These are phyloP conservation scores for Corvus cornix DNA, from an alignment of 2,113 vertebrate species.

Conservation along the genomic window DNA sequence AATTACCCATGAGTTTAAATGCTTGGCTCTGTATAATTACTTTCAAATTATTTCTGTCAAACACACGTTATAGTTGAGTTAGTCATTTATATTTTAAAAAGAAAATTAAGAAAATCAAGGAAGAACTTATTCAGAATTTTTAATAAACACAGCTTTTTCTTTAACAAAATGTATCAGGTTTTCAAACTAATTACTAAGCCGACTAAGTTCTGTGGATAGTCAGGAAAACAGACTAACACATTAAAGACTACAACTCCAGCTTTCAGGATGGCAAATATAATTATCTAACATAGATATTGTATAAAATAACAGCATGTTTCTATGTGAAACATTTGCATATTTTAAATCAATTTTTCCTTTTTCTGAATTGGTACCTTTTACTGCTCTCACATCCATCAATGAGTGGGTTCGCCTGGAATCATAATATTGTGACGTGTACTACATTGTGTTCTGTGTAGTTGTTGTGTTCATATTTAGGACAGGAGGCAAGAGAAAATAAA, in stretches of 20 bases:
- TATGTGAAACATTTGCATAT: not conserved
- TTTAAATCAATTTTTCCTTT: not conserved
- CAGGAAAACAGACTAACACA: not conserved
- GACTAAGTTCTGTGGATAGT: not conserved
- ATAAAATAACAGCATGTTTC: not conserved
- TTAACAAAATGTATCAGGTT: not conserved
- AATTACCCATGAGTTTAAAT: conserved; percentile 63
- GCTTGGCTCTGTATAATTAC: conserved; percentile 49
- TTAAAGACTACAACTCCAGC: not conserved
- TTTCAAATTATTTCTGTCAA: conserved; percentile 67
- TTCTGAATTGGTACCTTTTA: not conserved
- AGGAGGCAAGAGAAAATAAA: not conserved
- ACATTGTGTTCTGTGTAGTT: not conserved
- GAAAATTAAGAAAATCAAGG: conserved; percentile 19
- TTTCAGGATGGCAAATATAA: not conserved
- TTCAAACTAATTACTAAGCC: not conserved
- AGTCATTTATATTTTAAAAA: conserved; percentile 40
- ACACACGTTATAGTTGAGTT: conserved; percentile 37
- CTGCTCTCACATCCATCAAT: not conserved
- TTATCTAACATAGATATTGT: not conserved
- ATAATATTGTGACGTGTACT: not conserved
- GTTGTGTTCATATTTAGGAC: not conserved
- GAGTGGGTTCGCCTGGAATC: not conserved
- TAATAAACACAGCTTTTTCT: not conserved
- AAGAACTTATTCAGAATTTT: conserved; percentile 22